Evolutionary conservation across 2,797 vertebrate genomes (phyloP).

Genomic region (Miichthys miiuy): DNA sequence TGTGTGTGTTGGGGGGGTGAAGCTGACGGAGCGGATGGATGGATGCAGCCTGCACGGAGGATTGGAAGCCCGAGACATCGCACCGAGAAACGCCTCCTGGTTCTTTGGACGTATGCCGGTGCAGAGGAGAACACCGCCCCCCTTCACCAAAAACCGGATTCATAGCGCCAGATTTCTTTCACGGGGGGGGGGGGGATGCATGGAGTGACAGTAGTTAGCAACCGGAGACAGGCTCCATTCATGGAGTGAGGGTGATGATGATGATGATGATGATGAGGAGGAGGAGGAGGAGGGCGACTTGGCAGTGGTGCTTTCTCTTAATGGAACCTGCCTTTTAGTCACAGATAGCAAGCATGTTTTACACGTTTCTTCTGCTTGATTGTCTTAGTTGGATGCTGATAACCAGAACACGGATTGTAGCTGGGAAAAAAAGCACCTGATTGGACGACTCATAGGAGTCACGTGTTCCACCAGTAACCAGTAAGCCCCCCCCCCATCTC

Average conservation of each 20-base stretch:
- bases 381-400: slow-evolving; percentile 67
- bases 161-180: slow-evolving; percentile 37
- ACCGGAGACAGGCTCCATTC: slow-evolving; percentile 75
- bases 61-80: slow-evolving; percentile 64
- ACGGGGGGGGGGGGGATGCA: slow-evolving; percentile 27
- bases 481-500: too few relatives aligned
- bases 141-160: slow-evolving; percentile 44
- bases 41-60: slow-evolving; percentile 72
- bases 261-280: slow-evolving; percentile 36
- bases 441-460: slow-evolving; percentile 80
- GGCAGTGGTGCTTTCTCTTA: slow-evolving; percentile 45
- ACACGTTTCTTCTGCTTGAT: slow-evolving; percentile 38
- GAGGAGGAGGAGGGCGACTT: slow-evolving; percentile 44
- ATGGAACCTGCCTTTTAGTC: slow-evolving; percentile 19
- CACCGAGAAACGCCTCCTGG: slow-evolving; percentile 65
- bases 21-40: slow-evolving; percentile 59
- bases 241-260: slow-evolving; percentile 55
- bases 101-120: slow-evolving; percentile 53
- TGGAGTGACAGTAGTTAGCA: slow-evolving; percentile 72
- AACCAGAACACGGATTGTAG: slow-evolving; percentile 70
- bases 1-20: not conserved
- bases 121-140: slow-evolving; percentile 36
- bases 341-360: slow-evolving; percentile 1
- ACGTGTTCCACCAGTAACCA: slow-evolving; percentile 79
- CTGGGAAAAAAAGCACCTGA: slow-evolving; percentile 60